Conservation (phyloP, 2,797 vertebrate genomes). For the Enteromius fasciolatus region DNA sequence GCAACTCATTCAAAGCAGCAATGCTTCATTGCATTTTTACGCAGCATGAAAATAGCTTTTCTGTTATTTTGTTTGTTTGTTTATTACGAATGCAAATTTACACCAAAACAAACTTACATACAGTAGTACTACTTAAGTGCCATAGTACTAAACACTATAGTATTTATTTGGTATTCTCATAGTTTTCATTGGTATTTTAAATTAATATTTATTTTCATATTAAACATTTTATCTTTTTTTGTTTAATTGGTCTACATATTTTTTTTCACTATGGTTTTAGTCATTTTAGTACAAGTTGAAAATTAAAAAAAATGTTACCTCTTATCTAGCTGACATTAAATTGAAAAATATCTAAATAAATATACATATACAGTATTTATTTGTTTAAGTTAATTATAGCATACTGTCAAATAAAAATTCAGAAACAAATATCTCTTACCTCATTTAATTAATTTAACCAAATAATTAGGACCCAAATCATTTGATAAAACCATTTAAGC, state of each 20-base stretch:
- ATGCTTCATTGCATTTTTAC: background rate
- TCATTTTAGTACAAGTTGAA: background rate
- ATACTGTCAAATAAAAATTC: background rate
- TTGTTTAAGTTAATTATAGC: background rate
- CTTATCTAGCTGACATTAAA: background rate
- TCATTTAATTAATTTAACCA: background rate
- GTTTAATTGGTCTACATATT: background rate
- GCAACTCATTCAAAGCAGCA: background rate
- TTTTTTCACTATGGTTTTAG: background rate
- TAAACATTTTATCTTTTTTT: background rate
- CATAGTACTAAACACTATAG: too few relatives aligned
- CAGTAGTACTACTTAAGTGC: too few relatives aligned
- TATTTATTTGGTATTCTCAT: too few relatives aligned
- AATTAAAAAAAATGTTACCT: background rate
- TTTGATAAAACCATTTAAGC: background rate
- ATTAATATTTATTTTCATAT: background rate
- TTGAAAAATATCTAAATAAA: too few relatives aligned
- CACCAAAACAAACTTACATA: background rate
- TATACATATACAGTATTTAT: too few relatives aligned
- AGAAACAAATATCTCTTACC: background rate
- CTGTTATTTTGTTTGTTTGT: too few relatives aligned
- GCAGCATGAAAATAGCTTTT: too few relatives aligned
- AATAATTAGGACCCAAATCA: background rate
- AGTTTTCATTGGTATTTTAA: background rate
- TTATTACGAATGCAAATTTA: background rate